phyloP scores from a whole-genome alignment of 2,113 vertebrate genomes.

The Mohoua ochrocephala region DNA sequence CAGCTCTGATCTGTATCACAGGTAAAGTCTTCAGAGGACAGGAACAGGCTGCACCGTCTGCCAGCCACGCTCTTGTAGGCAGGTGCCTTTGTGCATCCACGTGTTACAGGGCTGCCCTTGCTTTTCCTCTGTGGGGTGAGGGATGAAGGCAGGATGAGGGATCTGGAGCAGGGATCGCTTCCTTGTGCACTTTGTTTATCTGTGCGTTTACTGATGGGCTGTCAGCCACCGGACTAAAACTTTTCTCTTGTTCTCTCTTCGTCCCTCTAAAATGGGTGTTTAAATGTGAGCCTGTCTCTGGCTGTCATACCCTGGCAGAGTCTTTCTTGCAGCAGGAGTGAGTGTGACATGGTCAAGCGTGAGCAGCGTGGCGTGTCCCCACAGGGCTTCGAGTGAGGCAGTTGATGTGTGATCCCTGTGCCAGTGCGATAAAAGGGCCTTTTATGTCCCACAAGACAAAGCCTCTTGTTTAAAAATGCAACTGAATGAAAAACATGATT shows the following conservation, averaged over 20 bases:
- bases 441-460: slow-evolving; percentile 24
- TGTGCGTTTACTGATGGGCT: neutral
- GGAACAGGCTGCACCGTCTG: neutral
- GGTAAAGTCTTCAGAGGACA: neutral
- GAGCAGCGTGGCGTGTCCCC: neutral
- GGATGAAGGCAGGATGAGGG: neutral
- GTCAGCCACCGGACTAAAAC: neutral
- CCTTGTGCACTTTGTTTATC: neutral
- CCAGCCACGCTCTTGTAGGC: neutral
- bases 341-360: neutral
- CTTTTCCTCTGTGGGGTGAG: neutral
- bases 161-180: neutral
- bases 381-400: neutral
- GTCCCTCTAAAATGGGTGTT: neutral
- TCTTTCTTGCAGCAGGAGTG: neutral
- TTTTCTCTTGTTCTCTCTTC: neutral
- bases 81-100: neutral
- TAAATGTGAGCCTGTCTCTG: neutral
- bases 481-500: slow-evolving; percentile 28
- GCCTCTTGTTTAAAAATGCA: slow-evolving; percentile 38
- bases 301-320: neutral
- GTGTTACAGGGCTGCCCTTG: neutral
- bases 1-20: neutral
- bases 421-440: neutral
- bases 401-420: neutral